These are phyloP conservation scores for Chloropsis hardwickii DNA, from an alignment of 2,113 vertebrate species.

Conservation along the genomic window DNA sequence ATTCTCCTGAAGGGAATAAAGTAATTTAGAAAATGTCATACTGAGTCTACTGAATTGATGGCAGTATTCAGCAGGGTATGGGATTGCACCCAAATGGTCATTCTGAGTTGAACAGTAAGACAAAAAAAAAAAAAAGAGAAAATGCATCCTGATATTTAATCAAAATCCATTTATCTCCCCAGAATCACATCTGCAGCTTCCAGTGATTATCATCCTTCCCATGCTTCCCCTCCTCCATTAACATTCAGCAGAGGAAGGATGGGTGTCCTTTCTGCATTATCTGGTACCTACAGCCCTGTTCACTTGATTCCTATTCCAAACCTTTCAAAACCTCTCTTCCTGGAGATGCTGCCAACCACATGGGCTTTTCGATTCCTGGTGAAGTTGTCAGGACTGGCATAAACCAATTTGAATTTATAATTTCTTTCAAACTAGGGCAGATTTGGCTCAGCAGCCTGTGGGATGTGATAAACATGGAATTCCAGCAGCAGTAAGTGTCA, in stretches of 20 bases:
- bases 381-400: neutral
- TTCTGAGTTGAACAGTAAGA: neutral
- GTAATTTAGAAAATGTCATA: neutral
- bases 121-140: neutral
- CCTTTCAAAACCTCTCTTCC: neutral
- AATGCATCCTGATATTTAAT: neutral
- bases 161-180: neutral
- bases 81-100: neutral
- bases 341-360: neutral
- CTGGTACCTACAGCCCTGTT: neutral
- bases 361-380: neutral
- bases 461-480: slow-evolving; percentile 47
- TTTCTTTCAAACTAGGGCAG: slow-evolving; percentile 43
- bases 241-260: neutral
- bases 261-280: neutral
- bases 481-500: neutral
- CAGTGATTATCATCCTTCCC: neutral
- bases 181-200: neutral
- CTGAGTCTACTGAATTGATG: neutral
- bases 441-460: slow-evolving; percentile 23
- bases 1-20: neutral
- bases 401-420: slow-evolving; percentile 45
- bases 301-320: neutral
- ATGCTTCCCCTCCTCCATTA: neutral
- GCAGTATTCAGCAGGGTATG: neutral